These are phyloP conservation scores for Heterodera filipjevi DNA, from an alignment of 2,888 invertebrate genomes.

Conservation along the genomic window DNA sequence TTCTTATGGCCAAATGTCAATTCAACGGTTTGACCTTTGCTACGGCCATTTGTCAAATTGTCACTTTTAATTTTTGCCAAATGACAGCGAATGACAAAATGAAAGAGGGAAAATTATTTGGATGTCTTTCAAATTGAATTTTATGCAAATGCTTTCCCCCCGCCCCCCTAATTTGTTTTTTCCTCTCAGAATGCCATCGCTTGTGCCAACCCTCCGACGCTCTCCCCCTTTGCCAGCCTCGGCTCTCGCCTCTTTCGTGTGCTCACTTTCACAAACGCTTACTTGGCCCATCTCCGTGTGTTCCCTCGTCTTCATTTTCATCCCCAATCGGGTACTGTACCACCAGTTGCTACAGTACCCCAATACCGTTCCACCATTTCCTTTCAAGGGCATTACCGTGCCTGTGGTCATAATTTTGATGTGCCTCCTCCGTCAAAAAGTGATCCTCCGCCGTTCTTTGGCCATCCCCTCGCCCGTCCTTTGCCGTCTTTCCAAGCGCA, in stretches of 20 bases:
- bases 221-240: constrained; percentile 42
- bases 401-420: constrained; percentile 61
- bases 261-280: constrained; percentile 60
- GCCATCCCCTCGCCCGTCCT: constrained; percentile 56
- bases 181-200: constrained; percentile 39
- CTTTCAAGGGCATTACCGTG: constrained; percentile 57
- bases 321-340: constrained; percentile 46
- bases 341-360: neutral
- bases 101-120: neutral
- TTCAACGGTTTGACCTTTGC: neutral
- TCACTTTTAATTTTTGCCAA: constrained; percentile 7
- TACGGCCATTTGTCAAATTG: constrained; percentile 5
- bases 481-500: constrained; percentile 56
- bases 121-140: neutral
- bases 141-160: neutral
- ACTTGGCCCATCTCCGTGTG: constrained; percentile 54
- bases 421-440: constrained; percentile 38
- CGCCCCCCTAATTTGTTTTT: neutral
- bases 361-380: neutral
- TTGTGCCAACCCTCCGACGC: constrained; percentile 47
- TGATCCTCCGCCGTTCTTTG: constrained; percentile 35
- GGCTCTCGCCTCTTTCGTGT: constrained; percentile 55
- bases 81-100: neutral
- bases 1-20: neutral
- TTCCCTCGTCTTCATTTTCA: constrained; percentile 57